Evolutionary conservation across 2,797 vertebrate genomes (phyloP).

Genomic region (Scarus forsteni): DNA sequence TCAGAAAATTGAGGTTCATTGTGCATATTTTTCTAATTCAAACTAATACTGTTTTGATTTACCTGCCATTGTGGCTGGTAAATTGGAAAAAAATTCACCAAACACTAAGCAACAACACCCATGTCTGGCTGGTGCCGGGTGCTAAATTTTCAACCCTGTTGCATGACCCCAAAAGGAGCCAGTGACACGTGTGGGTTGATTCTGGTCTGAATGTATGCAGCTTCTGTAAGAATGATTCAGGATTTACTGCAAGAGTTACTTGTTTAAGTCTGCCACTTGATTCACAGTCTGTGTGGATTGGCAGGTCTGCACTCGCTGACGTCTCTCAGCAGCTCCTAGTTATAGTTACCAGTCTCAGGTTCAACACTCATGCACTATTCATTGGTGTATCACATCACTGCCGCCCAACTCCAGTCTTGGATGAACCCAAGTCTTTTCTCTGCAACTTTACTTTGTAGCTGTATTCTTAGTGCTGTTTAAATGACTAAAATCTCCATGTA

Average conservation of each 20-base stretch:
- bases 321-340: conserved; percentile 80
- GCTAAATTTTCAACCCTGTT: too few relatives aligned
- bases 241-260: neutral
- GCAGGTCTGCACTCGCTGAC: conserved; percentile 69
- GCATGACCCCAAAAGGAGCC: too few relatives aligned
- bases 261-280: neutral
- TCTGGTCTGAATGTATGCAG: neutral
- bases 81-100: too few relatives aligned
- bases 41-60: neutral
- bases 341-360: conserved; percentile 87
- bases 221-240: neutral
- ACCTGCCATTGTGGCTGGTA: too few relatives aligned
- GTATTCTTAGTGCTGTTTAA: conserved; percentile 66
- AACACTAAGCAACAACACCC: too few relatives aligned
- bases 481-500: conserved; percentile 72
- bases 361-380: conserved; percentile 91
- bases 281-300: conserved; percentile 43
- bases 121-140: too few relatives aligned
- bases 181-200: too few relatives aligned
- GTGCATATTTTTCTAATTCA: too few relatives aligned
- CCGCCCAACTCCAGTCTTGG: conserved; percentile 76
- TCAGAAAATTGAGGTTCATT: too few relatives aligned
- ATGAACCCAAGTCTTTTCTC: conserved; percentile 82
- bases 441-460: conserved; percentile 71
- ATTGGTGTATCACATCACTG: conserved; percentile 88